phyloP scores from a whole-genome alignment of 2,888 invertebrate species.

The Geotrupes spiniger region DNA sequence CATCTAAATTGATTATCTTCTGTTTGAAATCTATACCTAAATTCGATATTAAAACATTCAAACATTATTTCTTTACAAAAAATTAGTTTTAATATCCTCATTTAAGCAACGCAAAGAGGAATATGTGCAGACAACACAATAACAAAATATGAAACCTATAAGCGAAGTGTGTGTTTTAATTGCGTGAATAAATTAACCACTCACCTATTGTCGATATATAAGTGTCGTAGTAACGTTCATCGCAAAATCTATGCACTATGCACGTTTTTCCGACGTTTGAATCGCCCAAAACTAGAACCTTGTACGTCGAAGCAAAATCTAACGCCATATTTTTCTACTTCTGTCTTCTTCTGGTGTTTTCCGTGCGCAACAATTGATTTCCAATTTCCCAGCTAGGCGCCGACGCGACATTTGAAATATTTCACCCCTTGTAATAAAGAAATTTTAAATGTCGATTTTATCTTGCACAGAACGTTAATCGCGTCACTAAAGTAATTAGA shows the following conservation, averaged over 20 bases:
- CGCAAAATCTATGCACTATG: slow-evolving; percentile 86
- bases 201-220: slow-evolving; percentile 89
- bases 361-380: slow-evolving; percentile 34
- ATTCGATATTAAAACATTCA: slow-evolving; percentile 26
- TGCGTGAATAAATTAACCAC: slow-evolving; percentile 40
- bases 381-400: slow-evolving; percentile 18
- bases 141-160: too few relatives aligned
- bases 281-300: slow-evolving; percentile 82
- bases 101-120: too few relatives aligned
- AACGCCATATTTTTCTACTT: slow-evolving; percentile 63
- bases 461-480: too few relatives aligned
- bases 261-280: slow-evolving; percentile 90
- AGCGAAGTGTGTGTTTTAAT: too few relatives aligned
- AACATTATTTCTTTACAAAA: too few relatives aligned
- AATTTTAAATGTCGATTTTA: too few relatives aligned
- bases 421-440: too few relatives aligned
- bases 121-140: too few relatives aligned
- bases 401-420: neutral
- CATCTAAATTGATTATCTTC: slow-evolving; percentile 83
- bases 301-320: slow-evolving; percentile 84
- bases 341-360: slow-evolving; percentile 15
- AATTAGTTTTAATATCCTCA: too few relatives aligned
- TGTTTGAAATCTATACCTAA: slow-evolving; percentile 87
- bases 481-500: too few relatives aligned
- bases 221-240: slow-evolving; percentile 86